Percentiles rank a stretch among this genome's conserved stretches.
Evolutionary conservation across 2,797 vertebrate genomes (phyloP).

Genomic region (Melanotaenia nigrans): DNA sequence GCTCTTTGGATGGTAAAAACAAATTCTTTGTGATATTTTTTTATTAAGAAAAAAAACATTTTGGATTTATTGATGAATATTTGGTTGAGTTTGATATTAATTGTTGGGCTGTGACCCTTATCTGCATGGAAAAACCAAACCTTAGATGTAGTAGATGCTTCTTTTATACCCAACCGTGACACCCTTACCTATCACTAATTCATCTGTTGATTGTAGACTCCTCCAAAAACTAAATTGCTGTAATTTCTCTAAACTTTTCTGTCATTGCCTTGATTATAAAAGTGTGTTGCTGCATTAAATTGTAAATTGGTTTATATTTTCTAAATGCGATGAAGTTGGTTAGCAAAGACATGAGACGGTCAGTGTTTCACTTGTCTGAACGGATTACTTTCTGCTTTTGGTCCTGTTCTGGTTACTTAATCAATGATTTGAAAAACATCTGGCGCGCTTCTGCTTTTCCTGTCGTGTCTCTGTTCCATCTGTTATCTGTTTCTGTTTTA

Average conservation of each 20-base stretch:
- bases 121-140: too few relatives aligned
- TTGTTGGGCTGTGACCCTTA: too few relatives aligned
- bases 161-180: neutral
- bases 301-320: neutral
- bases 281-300: neutral
- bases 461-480: slow-evolving; percentile 24
- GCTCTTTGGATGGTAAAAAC: neutral
- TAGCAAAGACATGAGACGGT: neutral
- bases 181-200: neutral
- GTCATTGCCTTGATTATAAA: too few relatives aligned
- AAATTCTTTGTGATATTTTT: neutral
- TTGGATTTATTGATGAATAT: neutral
- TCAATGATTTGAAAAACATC: neutral
- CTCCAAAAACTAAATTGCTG: too few relatives aligned
- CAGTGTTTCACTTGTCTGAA: neutral
- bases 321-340: neutral
- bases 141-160: neutral
- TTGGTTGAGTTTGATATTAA: neutral
- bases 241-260: too few relatives aligned
- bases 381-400: neutral
- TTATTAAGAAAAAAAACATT: neutral
- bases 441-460: slow-evolving; percentile 39
- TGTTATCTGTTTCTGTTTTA: slow-evolving; percentile 11
- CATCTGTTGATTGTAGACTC: too few relatives aligned
- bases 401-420: neutral